These are phyloP conservation scores for Lepidochitona cinerea DNA, from an alignment of 2,888 invertebrate species.

Conservation along the genomic window DNA sequence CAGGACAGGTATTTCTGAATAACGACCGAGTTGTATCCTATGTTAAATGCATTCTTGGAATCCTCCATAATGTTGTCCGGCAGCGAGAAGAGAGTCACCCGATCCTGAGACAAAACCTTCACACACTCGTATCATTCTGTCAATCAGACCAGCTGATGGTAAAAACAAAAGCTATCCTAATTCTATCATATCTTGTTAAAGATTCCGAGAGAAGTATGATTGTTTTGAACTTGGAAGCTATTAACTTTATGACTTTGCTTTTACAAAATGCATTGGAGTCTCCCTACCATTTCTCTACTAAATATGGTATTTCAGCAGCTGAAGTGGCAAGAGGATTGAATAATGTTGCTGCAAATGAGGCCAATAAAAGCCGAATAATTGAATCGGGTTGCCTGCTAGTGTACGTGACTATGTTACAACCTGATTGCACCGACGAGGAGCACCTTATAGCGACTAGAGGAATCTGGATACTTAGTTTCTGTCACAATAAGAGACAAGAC, in stretches of 20 bases:
- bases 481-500: slow-evolving; percentile 49
- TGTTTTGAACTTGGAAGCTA: slow-evolving; percentile 53
- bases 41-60: slow-evolving; percentile 61
- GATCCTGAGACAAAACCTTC: slow-evolving; percentile 39
- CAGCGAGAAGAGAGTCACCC: slow-evolving; percentile 50
- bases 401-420: slow-evolving; percentile 37
- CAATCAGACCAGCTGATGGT: slow-evolving; percentile 44
- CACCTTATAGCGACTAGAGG: slow-evolving; percentile 52
- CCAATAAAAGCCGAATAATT: slow-evolving; percentile 60
- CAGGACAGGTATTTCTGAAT: slow-evolving; percentile 26
- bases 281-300: slow-evolving; percentile 53
- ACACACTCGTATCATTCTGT: slow-evolving; percentile 40
- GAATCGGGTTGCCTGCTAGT: slow-evolving; percentile 46
- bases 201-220: slow-evolving; percentile 61
- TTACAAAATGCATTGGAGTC: slow-evolving; percentile 56
- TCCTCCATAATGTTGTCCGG: slow-evolving; percentile 62
- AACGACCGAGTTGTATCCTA: slow-evolving; percentile 41
- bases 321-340: slow-evolving; percentile 61
- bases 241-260: slow-evolving; percentile 58
- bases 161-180: slow-evolving; percentile 59
- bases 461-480: slow-evolving; percentile 64
- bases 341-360: slow-evolving; percentile 56
- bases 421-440: slow-evolving; percentile 43
- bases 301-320: slow-evolving; percentile 60
- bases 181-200: slow-evolving; percentile 61